A percentile compares a stretch with the other conserved stretches of the same genome.
Conservation (phyloP, 2,797 vertebrate species). For the Sebastes aleutianus region DNA sequence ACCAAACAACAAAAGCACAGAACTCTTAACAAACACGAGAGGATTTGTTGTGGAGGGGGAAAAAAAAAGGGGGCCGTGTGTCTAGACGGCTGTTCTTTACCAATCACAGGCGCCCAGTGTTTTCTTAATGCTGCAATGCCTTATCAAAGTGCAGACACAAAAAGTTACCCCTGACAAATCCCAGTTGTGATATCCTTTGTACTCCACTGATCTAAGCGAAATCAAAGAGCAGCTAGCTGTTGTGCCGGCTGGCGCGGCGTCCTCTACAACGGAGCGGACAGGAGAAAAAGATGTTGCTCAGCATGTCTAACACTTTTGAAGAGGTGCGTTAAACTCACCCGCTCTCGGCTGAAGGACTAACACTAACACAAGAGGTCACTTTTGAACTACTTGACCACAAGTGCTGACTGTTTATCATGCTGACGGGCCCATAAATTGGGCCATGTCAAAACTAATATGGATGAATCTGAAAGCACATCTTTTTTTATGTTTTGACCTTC, state of each 20-base stretch:
- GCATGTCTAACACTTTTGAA: conserved; percentile 35
- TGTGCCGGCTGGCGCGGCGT: conserved; percentile 17
- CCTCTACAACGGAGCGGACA: conserved; percentile 25
- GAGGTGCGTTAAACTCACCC: conserved; percentile 24
- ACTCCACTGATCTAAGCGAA: conserved; percentile 58
- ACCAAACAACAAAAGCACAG: conserved; percentile 38
- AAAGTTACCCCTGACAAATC: conserved; percentile 65
- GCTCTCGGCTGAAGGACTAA: conserved; percentile 22
- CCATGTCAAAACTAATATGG: conserved; percentile 60
- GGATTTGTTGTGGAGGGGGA: conserved; percentile 11
- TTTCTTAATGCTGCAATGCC: conserved; percentile 42
- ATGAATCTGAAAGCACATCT: conserved; percentile 57
- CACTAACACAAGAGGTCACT: conserved; percentile 44
- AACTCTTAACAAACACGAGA: conserved; percentile 32
- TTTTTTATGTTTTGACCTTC: conserved; percentile 49
- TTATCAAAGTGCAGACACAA: conserved; percentile 64
- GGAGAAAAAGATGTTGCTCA: conserved; percentile 40
- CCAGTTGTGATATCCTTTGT: conserved; percentile 61
- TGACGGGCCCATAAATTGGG: conserved; percentile 60
- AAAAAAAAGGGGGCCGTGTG: neutral
- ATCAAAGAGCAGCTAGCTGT: conserved; percentile 57
- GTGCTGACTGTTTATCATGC: conserved; percentile 56
- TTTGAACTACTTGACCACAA: conserved; percentile 52
- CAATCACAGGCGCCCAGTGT: conserved; percentile 12
- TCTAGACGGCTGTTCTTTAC: neutral